Percentiles rank a stretch among this genome's conserved stretches.
phyloP scores from a whole-genome alignment of 2,888 invertebrate species.

The Lithophane ornitopus region DNA sequence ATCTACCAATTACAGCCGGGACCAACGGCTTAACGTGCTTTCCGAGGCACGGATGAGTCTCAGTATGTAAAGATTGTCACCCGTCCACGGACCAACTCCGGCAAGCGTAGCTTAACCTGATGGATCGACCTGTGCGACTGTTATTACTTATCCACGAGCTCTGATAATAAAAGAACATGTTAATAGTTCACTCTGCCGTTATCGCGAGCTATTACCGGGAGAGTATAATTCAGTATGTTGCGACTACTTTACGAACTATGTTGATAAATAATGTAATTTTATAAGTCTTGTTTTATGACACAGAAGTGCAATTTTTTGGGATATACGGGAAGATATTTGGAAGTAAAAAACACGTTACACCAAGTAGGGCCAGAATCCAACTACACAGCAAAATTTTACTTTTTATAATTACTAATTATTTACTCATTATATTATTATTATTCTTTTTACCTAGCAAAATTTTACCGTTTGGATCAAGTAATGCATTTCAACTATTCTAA shows the following conservation, averaged over 20 bases:
- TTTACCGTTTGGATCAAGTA: background rate
- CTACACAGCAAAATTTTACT: background rate
- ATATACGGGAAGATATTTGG: conserved; percentile 48
- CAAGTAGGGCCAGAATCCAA: background rate
- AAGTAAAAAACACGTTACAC: background rate
- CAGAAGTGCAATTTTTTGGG: conserved; percentile 48
- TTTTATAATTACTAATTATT: no score
- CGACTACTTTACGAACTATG: conserved; percentile 42
- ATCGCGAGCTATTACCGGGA: background rate
- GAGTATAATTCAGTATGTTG: conserved; percentile 15
- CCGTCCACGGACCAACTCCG: no score
- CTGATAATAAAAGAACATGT: background rate
- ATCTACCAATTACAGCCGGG: no score
- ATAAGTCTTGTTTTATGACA: conserved; percentile 65
- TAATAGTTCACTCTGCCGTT: background rate
- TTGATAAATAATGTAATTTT: conserved; percentile 61
- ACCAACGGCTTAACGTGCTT: no score
- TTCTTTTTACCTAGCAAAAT: background rate
- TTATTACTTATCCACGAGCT: no score
- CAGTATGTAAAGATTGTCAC: no score
- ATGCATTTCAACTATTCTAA: background rate
- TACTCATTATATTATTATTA: no score
- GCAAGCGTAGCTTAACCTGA: no score
- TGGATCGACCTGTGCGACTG: no score
- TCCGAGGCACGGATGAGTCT: no score